Percentiles rank a stretch among this genome's conserved stretches.
Evolutionary conservation across 2,888 invertebrate genomes (phyloP).

Genomic region (Deilephila elpenor): DNA sequence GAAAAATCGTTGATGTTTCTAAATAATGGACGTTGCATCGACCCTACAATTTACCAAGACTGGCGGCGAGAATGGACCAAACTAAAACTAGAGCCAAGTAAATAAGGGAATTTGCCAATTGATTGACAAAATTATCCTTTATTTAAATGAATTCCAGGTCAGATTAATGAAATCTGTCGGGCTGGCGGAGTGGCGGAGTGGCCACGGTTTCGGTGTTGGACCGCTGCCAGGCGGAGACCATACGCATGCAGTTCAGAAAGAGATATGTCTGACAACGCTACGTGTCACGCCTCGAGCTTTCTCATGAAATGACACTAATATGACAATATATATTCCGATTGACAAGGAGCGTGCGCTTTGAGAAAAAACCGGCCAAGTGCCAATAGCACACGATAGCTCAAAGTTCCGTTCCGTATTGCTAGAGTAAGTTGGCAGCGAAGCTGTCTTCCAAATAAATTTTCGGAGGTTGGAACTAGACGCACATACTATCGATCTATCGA

Average conservation of each 20-base stretch:
- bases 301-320: slow-evolving; percentile 56
- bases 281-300: slow-evolving; percentile 45
- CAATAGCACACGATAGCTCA: not conserved
- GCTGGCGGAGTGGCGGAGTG: slow-evolving; percentile 18
- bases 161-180: slow-evolving; percentile 44
- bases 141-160: slow-evolving; percentile 14
- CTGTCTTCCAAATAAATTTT: too few species aligned
- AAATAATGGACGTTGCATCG: too few species aligned
- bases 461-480: too few species aligned
- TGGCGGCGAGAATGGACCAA: not conserved
- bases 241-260: slow-evolving; percentile 51
- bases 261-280: slow-evolving; percentile 42
- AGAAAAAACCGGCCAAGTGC: slow-evolving; percentile 24
- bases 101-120: not conserved
- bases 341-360: slow-evolving; percentile 30
- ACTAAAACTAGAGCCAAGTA: not conserved
- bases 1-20: not conserved
- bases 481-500: too few species aligned
- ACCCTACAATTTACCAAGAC: not conserved
- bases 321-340: slow-evolving; percentile 43
- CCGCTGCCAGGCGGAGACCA: slow-evolving; percentile 56
- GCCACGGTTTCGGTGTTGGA: slow-evolving; percentile 57
- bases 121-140: not conserved
- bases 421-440: not conserved
- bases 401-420: not conserved